phyloP scores from a whole-genome alignment of 2,888 invertebrate species.

The Periphyllus acericola region DNA sequence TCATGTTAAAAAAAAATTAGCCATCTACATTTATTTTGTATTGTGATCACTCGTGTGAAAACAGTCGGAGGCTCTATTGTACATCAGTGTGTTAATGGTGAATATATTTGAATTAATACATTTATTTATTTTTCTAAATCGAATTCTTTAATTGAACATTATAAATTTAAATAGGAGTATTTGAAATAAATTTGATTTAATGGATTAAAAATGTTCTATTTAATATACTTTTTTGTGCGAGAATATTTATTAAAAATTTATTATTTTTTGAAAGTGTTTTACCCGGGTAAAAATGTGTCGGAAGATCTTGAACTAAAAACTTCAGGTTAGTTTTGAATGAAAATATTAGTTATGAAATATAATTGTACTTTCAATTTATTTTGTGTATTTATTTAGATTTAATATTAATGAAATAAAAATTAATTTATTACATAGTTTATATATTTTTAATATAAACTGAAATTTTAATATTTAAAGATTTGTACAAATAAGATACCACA shows the following conservation, averaged over 20 bases:
- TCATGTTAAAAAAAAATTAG: not conserved
- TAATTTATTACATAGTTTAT: no score
- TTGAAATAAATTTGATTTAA: conserved; percentile 23
- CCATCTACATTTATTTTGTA: not conserved
- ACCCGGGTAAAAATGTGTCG: conserved; percentile 19
- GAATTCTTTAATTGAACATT: not conserved
- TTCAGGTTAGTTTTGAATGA: conserved; percentile 40
- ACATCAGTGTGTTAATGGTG: conserved; percentile 45
- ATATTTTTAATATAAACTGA: no score
- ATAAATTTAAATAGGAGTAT: not conserved
- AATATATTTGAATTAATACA: conserved; percentile 48
- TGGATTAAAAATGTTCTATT: conserved; percentile 43
- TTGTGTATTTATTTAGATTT: no score
- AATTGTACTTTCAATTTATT: not conserved
- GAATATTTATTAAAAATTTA: conserved; percentile 26
- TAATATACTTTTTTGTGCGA: conserved; percentile 12
- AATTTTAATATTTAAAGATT: no score
- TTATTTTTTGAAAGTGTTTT: conserved; percentile 39
- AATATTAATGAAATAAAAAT: no score
- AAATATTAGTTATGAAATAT: not conserved
- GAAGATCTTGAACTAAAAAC: conserved; percentile 31
- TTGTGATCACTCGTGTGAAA: conserved; percentile 29
- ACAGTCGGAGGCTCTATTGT: conserved; percentile 19
- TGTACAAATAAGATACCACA: no score
- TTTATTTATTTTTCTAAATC: conserved; percentile 3